Evolutionary conservation across 1,140 invertebrate species (phyloP).

Genomic region (Drosophila lacteicornis): DNA sequence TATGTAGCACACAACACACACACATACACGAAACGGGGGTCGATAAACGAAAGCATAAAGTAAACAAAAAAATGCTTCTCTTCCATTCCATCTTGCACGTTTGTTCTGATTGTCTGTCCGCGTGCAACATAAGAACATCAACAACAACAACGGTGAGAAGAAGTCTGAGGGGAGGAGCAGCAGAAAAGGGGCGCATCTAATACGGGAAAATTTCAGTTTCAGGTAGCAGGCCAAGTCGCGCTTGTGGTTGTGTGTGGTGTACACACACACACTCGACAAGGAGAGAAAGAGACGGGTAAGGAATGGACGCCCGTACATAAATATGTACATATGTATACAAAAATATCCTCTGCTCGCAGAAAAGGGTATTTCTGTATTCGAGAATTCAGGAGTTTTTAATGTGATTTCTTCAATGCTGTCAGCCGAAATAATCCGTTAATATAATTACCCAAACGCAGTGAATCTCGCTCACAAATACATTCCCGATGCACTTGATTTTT

Average conservation of each 20-base stretch:
- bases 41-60: conserved; percentile 84
- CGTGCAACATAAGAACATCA: conserved; percentile 69
- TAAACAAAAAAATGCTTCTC: conserved; percentile 76
- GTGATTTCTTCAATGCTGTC: conserved; percentile 18
- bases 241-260: conserved; percentile 20
- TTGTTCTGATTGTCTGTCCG: conserved; percentile 57
- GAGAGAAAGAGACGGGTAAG: conserved; percentile 22
- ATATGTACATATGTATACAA: conserved; percentile 30
- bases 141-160: conserved; percentile 38
- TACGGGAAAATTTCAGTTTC: conserved; percentile 81
- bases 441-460: conserved; percentile 57
- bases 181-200: conserved; percentile 62
- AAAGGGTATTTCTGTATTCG: conserved; percentile 16
- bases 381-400: neutral
- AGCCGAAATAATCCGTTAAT: conserved; percentile 44
- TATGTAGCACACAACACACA: conserved; percentile 66
- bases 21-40: conserved; percentile 75
- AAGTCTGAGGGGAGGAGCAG: conserved; percentile 16
- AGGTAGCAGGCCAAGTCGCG: conserved; percentile 57
- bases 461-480: conserved; percentile 16
- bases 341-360: conserved; percentile 11
- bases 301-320: conserved; percentile 10
- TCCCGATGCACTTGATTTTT: conserved; percentile 13
- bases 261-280: conserved; percentile 5
- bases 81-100: conserved; percentile 31